Base-by-base conservation (phyloP, 2,888 invertebrate genomes). In the Fragum fragum region DNA sequence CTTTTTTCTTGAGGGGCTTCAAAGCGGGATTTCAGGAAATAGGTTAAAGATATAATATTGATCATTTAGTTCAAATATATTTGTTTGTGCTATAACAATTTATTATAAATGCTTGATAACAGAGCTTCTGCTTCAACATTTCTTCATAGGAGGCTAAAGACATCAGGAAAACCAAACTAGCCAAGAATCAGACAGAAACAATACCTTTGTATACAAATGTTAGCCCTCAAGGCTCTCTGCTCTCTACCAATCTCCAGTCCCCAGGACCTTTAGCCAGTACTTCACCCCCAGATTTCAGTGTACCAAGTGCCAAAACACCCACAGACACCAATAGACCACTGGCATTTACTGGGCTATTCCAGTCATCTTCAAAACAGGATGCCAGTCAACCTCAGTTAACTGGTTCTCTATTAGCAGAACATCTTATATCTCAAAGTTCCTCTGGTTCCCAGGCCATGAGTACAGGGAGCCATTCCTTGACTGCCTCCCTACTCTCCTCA, bases 111-210 rank as follows among this genome's bases (percentile, higher is more conserved):
- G n/a, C n/a, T n/a, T n/a, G n/a, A n/a, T n/a, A n/a, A n/a, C n/a
- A n/a, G n/a, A n/a, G n/a, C n/a, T n/a, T n/a, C 52, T n/a, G 21
- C 21, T 52, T 57, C n/a, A 47, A 36, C 21, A 68, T 21, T 55
- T 47, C 42, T 73, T 80, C 9, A 11, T 74, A 90, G 90, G 90
- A 90, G 81, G 90, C 90, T 18, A 90, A 90, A 76, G 90, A 90
- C 36, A 89, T 90, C 18, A 81, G 90, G n/a, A 89, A 87, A 74
- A 81, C 88, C 16, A 87, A 85, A 53, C 63, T 80, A 23, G 75
- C 81, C 6, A 79, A 80, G 53, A 79, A 39, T 9, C 73, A 76
- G 28, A 53, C 61, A 6, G 76, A 73, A 11, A 61, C 59, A 18
- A 29, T 29, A 23, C 55, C 71, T 6, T 2, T 47, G 47, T 21